These are phyloP conservation scores for Zygogramma bicolorata DNA, from an alignment of 2,888 invertebrate genomes.

Conservation along the genomic window DNA sequence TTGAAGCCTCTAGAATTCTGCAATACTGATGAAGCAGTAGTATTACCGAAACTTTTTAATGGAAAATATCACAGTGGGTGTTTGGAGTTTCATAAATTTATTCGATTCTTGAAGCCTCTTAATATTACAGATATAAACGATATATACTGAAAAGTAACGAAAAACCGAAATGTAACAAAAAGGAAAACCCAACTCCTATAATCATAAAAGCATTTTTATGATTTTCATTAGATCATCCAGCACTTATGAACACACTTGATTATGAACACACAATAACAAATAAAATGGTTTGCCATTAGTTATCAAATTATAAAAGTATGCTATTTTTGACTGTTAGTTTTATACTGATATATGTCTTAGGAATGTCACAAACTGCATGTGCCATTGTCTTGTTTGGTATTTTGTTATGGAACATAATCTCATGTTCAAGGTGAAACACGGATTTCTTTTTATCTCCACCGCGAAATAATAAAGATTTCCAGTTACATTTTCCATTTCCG, in stretches of 20 bases:
- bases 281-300: neutral
- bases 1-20: too few relatives aligned
- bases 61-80: too few relatives aligned
- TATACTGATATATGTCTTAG: slow-evolving; percentile 35
- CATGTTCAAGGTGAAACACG: slow-evolving; percentile 46
- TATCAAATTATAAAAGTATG: slow-evolving; percentile 37
- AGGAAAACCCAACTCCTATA: too few relatives aligned
- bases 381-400: slow-evolving; percentile 43
- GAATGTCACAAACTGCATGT: slow-evolving; percentile 48
- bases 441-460: slow-evolving; percentile 7
- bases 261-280: neutral
- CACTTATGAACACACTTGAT: neutral
- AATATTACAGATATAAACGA: too few relatives aligned
- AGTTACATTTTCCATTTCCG: slow-evolving; percentile 11
- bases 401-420: slow-evolving; percentile 48
- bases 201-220: too few relatives aligned
- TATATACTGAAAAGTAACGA: too few relatives aligned
- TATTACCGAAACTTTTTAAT: too few relatives aligned
- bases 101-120: too few relatives aligned
- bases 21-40: too few relatives aligned
- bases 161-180: too few relatives aligned
- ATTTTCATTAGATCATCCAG: too few relatives aligned
- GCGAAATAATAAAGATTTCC: slow-evolving; percentile 31
- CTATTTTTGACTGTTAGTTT: slow-evolving; percentile 24
- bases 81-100: too few relatives aligned